A percentile compares a stretch with the other conserved stretches of the same genome.
Conservation (phyloP, 23 tunicate genomes). For the Phallusia fumigata region DNA sequence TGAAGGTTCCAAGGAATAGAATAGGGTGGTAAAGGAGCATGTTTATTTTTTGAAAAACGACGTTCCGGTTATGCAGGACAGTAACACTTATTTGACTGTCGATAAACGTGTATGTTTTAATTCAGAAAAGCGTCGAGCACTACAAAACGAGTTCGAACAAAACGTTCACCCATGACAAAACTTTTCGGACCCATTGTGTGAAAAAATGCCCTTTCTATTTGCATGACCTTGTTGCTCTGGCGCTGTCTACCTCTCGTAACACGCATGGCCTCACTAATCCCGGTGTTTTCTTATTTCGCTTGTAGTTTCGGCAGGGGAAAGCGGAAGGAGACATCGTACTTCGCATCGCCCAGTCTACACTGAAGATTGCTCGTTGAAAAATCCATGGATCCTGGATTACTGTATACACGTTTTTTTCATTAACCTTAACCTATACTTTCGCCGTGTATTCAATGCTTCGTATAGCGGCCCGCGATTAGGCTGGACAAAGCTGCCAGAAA, state of each 20-base stretch:
- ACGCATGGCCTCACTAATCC: not conserved
- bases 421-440: not conserved
- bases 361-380: not conserved
- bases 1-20: no score
- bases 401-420: not conserved
- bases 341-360: conserved; percentile 56
- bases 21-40: no score
- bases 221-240: not conserved
- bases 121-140: conserved; percentile 20
- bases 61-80: no score
- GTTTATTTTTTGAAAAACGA: no score
- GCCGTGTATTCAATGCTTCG: not conserved
- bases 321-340: conserved; percentile 49
- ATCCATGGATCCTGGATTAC: not conserved
- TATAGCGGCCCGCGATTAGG: no score
- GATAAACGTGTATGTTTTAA: not conserved
- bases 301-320: conserved; percentile 62
- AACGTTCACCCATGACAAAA: conserved; percentile 25
- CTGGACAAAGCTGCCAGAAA: no score
- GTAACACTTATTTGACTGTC: no score
- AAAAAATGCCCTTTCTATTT: not conserved
- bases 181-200: conserved; percentile 20
- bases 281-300: not conserved
- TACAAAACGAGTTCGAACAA: not conserved
- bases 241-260: not conserved